Evolutionary conservation across 2,888 invertebrate species (phyloP).

Genomic region (Polydrusus pterygomalis): DNA sequence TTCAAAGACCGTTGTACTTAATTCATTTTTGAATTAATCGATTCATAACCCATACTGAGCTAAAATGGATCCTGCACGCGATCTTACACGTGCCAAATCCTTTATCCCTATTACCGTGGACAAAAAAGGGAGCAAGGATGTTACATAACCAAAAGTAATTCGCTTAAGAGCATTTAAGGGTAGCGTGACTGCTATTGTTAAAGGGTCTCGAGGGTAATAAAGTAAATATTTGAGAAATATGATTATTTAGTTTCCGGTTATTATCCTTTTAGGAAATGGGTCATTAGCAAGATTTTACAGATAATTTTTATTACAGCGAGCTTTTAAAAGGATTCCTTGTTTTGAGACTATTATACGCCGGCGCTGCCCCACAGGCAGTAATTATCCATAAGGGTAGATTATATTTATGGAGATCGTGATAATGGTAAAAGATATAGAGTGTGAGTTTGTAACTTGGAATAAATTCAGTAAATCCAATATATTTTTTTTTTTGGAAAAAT

Average conservation of each 20-base stretch:
- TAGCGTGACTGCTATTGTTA: slow-evolving; percentile 17
- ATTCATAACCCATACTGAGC: neutral
- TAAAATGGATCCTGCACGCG: neutral
- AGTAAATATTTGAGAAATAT: slow-evolving; percentile 20
- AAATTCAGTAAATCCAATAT: no score
- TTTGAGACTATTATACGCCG: no score
- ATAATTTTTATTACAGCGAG: neutral
- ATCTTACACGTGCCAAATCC: slow-evolving; percentile 21
- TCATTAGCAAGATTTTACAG: neutral
- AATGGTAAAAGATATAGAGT: no score
- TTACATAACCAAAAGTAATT: slow-evolving; percentile 21
- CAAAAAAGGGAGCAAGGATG: slow-evolving; percentile 11
- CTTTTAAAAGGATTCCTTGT: no score
- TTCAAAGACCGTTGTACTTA: neutral
- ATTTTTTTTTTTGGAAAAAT: no score
- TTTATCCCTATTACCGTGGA: slow-evolving; percentile 1
- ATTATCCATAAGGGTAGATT: no score
- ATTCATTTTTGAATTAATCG: neutral
- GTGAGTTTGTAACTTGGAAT: no score
- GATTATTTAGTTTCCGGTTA: neutral
- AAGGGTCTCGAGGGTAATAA: slow-evolving; percentile 11
- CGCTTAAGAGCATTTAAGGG: slow-evolving; percentile 17
- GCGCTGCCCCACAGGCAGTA: no score
- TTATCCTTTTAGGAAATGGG: slow-evolving; percentile 3
- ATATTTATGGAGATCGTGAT: no score